Base-by-base conservation (phyloP, 2,113 vertebrate genomes). In the Onychostoma macrolepis region DNA sequence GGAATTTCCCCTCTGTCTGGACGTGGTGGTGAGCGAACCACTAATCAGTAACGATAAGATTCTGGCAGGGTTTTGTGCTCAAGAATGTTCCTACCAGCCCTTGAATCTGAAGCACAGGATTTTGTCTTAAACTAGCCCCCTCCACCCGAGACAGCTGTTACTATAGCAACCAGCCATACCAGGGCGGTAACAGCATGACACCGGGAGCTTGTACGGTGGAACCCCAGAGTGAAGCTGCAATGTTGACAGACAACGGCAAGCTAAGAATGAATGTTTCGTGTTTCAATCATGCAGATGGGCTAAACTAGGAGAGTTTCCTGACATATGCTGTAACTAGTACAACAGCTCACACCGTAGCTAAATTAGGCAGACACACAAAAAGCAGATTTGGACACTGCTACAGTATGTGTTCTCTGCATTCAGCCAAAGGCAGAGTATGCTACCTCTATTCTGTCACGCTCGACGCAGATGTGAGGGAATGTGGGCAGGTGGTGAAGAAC, bases 91-190 rank as follows among this genome's bases (percentile, higher is more conserved):
- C 84, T 75, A 56, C 67, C 53, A 69, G 63, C 80, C 82, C 80
- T 48, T 53, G 36, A 67, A 72, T 56, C 65, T 58, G 53, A 86
- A 86, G 80, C 48, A 12, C 33, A 67, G 84, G 86, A 86, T 86
- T 86, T 87, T 28, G 4, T 88, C 88, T 83, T 56, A 83, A 24
- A 87, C 85, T 48, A 79, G 56, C 41, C 21, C 67, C 77, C 86
- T 45, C 65, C 61, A 26, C 76, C 87, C 30, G 80, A 87, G 84
- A 90, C 77, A 80, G 84, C 67, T 83, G 89, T 90, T 89, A 80
- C 86, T 82, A 90, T 87, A 69, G 86, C 15, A 45, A 90, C 89
- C 86, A 76, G 86, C 84, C 71, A 77, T 87, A 86, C 74, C 58
- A 82, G 76, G 63, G 83, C 80, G 86, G 86, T 84, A 89, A 89